A percentile compares a stretch with the other conserved stretches of the same genome.
Evolutionary conservation across 2,888 invertebrate species (phyloP).

Genomic region (Holacanthella duospinosa): DNA sequence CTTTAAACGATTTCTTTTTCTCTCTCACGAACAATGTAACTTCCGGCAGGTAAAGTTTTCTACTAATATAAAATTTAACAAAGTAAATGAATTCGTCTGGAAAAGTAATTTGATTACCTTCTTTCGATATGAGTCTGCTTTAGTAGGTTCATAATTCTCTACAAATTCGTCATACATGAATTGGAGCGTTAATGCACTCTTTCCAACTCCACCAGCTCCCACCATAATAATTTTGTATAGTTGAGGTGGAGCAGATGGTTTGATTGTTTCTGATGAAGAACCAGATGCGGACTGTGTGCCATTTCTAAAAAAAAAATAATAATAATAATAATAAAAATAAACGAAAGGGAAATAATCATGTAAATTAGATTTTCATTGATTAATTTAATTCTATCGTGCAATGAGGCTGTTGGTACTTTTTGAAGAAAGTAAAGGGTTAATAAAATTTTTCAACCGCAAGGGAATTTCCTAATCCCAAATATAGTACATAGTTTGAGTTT

Average conservation of each 20-base stretch:
- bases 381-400: too few species aligned
- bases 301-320: not conserved
- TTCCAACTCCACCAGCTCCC: slow-evolving; percentile 51
- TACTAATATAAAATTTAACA: too few species aligned
- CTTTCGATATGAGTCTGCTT: slow-evolving; percentile 29
- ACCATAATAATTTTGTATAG: slow-evolving; percentile 52
- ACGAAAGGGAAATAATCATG: too few species aligned
- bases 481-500: too few species aligned
- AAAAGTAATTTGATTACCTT: too few species aligned
- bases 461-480: too few species aligned
- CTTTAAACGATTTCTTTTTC: too few species aligned
- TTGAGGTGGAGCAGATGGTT: slow-evolving; percentile 40
- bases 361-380: too few species aligned
- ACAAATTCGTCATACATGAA: slow-evolving; percentile 50
- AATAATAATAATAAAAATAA: not conserved
- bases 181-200: slow-evolving; percentile 50
- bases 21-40: too few species aligned
- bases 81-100: too few species aligned
- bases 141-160: slow-evolving; percentile 29
- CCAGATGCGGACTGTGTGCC: not conserved
- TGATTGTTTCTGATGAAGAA: slow-evolving; percentile 14
- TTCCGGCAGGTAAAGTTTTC: too few species aligned
- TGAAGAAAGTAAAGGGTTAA: not conserved
- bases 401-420: too few species aligned
- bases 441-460: not conserved